Evolutionary conservation across 2,888 invertebrate species (phyloP).

Genomic region (Actias luna): DNA sequence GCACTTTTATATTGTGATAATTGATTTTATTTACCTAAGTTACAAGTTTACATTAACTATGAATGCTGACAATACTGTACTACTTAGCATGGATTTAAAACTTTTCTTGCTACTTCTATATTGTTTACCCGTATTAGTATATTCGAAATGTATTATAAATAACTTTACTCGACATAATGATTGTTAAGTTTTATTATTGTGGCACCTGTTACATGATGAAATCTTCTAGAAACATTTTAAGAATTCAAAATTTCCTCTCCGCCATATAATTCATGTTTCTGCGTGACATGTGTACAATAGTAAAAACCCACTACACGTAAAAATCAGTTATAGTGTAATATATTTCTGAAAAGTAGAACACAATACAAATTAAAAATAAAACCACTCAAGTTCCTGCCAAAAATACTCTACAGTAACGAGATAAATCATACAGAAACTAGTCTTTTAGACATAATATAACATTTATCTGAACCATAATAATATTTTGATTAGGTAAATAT

Average conservation of each 20-base stretch:
- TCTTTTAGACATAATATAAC: not conserved
- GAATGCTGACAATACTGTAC: no score
- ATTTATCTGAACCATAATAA: not conserved
- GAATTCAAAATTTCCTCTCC: not conserved
- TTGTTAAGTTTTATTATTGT: not conserved
- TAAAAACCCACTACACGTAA: not conserved
- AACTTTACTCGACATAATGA: not conserved
- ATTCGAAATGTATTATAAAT: no score
- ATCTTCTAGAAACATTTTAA: not conserved
- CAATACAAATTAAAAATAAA: not conserved
- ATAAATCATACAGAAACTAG: not conserved
- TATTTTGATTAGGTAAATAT: not conserved
- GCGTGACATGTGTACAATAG: not conserved
- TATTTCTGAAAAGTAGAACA: not conserved
- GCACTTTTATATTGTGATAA: no score
- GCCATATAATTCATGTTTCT: not conserved
- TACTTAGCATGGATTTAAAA: no score
- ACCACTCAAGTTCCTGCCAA: not conserved
- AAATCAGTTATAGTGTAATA: not conserved
- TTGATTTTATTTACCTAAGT: no score
- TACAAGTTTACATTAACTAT: no score
- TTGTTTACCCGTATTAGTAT: no score
- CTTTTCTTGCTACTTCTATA: no score
- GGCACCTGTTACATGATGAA: not conserved
- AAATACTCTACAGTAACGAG: not conserved